Base-by-base conservation (phyloP, 2,888 invertebrate genomes). In the Barypeithes pellucidus region DNA sequence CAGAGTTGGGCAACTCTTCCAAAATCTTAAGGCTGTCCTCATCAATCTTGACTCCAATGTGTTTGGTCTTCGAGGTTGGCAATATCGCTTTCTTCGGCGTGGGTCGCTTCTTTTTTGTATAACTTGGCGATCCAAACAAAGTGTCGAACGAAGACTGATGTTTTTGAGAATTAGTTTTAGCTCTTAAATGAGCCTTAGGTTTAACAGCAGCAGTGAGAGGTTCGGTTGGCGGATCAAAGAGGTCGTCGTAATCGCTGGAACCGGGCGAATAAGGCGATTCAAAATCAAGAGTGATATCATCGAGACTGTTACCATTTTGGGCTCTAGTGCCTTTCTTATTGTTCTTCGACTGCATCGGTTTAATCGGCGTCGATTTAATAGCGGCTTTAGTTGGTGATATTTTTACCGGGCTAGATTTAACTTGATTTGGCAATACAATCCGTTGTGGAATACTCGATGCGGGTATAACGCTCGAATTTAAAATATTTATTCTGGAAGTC, bases 1-100 rank as follows among this genome's bases (percentile, higher is more conserved):
- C 96, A 61, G 96, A 96, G 87, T 93, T 95, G 36, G 97, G 96
- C 83, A 96, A 87, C 83, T 97, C 96, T 85, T 96, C 97, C 80
- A 95, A 88, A 76, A 95, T 92, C 87, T 93, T 93, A 78, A 95
- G 88, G 83, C 92, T 93, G 82, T 94, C 93, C 80, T 94, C 94
- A 82, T 95, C 95, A 80, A 94, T 88, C 81, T 91, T 92, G 29
- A 92, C 91, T 39, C 91, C 91, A 79, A 92, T 90, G 81, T 91
- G 91, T 80, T 92, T 90, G 83, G 91, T 91, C 73, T 79, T 80
- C 33, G 72, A 86, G 60, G 84, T 85, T 71, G 84, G 82, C 78
- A 85, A 86, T 75, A 87, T 85, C 72, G 81, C 84, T 76, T 77
- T 80, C 33, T 54, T 65, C 0, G 59, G 67, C 16, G 75, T 67